Percentiles rank a stretch among this genome's conserved stretches.
phyloP scores from a whole-genome alignment of 2,888 invertebrate species.

The Amphimallon solstitiale region DNA sequence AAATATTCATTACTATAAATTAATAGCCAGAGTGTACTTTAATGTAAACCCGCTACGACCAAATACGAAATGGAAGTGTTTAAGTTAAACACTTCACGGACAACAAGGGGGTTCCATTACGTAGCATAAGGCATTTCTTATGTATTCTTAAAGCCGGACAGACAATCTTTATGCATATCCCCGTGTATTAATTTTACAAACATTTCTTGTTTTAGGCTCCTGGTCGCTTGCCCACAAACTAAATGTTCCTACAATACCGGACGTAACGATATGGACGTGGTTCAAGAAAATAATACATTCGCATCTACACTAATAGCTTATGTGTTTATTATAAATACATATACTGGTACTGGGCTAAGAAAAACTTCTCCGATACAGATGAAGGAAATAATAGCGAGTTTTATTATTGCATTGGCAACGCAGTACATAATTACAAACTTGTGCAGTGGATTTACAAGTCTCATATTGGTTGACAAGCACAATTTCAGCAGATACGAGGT shows the following conservation, averaged over 20 bases:
- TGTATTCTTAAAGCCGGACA: too few species aligned
- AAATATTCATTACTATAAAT: too few species aligned
- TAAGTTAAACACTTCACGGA: too few species aligned
- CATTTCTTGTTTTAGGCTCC: constrained; percentile 16
- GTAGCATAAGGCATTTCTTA: too few species aligned
- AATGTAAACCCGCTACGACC: too few species aligned
- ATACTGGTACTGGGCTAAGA: constrained; percentile 34
- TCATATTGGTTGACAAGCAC: constrained; percentile 38
- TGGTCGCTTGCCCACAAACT: constrained; percentile 32
- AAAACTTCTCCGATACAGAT: constrained; percentile 29
- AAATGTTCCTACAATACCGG: constrained; percentile 18
- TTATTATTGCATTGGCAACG: constrained; percentile 29
- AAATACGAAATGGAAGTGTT: too few species aligned
- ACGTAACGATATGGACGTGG: background rate
- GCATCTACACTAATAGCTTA: constrained; percentile 40
- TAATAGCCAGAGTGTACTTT: too few species aligned
- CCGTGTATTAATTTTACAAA: too few species aligned
- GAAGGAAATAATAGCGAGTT: constrained; percentile 25
- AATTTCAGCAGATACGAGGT: constrained; percentile 41
- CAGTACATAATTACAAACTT: constrained; percentile 31
- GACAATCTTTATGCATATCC: too few species aligned
- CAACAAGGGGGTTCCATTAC: too few species aligned
- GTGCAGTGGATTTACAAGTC: constrained; percentile 37
- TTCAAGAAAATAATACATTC: background rate
- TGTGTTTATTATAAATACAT: constrained; percentile 39